phyloP scores from a whole-genome alignment of 1,140 invertebrate species.

The Aphelenchoides avenae region DNA sequence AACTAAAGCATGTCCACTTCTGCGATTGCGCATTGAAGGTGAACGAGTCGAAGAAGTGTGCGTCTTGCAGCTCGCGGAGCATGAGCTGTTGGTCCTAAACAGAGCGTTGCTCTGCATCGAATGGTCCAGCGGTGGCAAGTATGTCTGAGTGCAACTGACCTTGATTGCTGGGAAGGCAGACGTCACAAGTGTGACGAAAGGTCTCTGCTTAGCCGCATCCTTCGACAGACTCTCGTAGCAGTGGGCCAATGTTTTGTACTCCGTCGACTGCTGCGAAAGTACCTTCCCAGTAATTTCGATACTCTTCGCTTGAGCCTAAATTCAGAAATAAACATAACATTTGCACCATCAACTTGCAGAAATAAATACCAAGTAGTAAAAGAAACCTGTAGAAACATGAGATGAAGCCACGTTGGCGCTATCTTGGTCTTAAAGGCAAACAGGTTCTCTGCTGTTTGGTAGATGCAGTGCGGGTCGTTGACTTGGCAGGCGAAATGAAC shows the following conservation, averaged over 20 bases:
- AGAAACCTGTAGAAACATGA: conserved; percentile 86
- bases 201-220: conserved; percentile 70
- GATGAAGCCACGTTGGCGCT: conserved; percentile 83
- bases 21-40: conserved; percentile 68
- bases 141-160: conserved; percentile 61
- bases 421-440: conserved; percentile 81
- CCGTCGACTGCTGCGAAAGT: conserved; percentile 59
- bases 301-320: conserved; percentile 22
- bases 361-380: conserved; percentile 57
- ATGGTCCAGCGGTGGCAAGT: too few species aligned
- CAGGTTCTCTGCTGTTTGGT: conserved; percentile 69
- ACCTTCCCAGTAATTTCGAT: conserved; percentile 20
- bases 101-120: too few species aligned
- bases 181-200: conserved; percentile 82
- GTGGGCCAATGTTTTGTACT: conserved; percentile 66
- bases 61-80: conserved; percentile 76
- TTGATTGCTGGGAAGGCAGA: conserved; percentile 82
- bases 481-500: conserved; percentile 81
- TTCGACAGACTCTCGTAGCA: conserved; percentile 87
- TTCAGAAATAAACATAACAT: not conserved
- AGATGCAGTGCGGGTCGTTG: conserved; percentile 71
- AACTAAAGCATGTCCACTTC: conserved; percentile 80
- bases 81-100: conserved; percentile 75
- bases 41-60: conserved; percentile 85
- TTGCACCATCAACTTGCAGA: conserved; percentile 7